Conservation (phyloP, 2,888 invertebrate genomes). For the Drosophila koepferae region DNA sequence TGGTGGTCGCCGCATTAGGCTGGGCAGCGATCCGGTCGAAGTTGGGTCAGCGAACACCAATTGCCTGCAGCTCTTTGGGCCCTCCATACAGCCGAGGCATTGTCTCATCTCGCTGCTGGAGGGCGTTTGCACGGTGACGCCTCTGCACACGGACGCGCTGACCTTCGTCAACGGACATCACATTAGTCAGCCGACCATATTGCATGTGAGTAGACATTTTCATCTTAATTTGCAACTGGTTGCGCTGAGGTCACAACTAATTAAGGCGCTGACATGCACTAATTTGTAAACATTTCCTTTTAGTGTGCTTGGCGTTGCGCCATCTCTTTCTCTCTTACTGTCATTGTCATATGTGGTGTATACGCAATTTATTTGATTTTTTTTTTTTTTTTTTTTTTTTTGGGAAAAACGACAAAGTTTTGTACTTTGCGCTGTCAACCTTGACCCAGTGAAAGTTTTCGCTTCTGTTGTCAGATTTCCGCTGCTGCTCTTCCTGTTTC, state of each 20-base stretch:
- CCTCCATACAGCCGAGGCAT: constrained; percentile 96
- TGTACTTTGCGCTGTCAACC: constrained; percentile 34
- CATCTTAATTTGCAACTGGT: constrained; percentile 1
- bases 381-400: background rate
- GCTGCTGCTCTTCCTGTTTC: background rate
- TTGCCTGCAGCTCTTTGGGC: constrained; percentile 92
- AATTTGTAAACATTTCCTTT: constrained; percentile 38
- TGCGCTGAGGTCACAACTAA: constrained; percentile 7
- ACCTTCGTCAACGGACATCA: constrained; percentile 97
- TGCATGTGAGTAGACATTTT: constrained; percentile 88
- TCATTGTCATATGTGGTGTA: background rate
- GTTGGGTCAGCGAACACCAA: constrained; percentile 92
- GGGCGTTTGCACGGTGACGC: constrained; percentile 96
- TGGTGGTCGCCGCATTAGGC: constrained; percentile 88
- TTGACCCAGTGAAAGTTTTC: constrained; percentile 56
- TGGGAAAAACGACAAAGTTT: constrained; percentile 24
- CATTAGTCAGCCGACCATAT: constrained; percentile 95
- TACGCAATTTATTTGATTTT: constrained; percentile 31
- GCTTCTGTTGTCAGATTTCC: constrained; percentile 11
- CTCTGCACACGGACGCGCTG: constrained; percentile 96
- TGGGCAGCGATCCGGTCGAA: constrained; percentile 89
- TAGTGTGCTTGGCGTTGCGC: constrained; percentile 11
- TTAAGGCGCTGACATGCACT: constrained; percentile 7
- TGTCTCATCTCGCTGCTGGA: constrained; percentile 97
- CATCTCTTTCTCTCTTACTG: background rate